Evolutionary conservation across 1,140 invertebrate genomes (phyloP), one percentile per base, ranked within the genome.

Genomic region (Arion vulgaris): DNA sequence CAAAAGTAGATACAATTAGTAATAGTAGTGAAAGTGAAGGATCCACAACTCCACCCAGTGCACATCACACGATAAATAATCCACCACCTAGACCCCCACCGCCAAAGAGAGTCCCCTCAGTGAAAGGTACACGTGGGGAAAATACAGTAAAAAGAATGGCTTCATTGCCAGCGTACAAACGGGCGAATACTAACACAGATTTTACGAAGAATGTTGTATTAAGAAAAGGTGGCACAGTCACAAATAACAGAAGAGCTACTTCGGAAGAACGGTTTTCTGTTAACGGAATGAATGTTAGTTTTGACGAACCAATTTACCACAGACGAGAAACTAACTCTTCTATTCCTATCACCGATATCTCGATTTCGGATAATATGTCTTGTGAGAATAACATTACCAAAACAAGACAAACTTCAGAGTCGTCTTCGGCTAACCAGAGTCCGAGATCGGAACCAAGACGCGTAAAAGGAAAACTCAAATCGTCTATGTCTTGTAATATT

Each of bases 261-360:
- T 53, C 75, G 11, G 77, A 68, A 28, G 87, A 87, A 15, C 84
- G 86, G 11, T 75, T 84, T 76, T 81, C 80, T 34, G 41, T 83
- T 69, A 81, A 85, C 32, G 85, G 85, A 34, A 86, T 88, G 66
- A 89, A 89, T 77, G 89, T 91, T 69, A 90, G 89, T 82, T 91
- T 91, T 85, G 90, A 91, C 80, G 89, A 91, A 69, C 90, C 90
- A 7, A 78, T 91, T 72, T 86, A 87, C 57, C 85, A 85, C 7
- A 83, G 53, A 26, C 49, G 77, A 26, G 84, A 82, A 53, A 38
- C 34, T 26, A 41, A 49, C 34, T 0, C 71, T 28, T 66, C 62
- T 7, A n/a, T 15, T 15, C 62, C 62, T 66, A 28, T 66, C 5
- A 66, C 62, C 7, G 28, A 66, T 4, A 66, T 66, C 17, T 7